Base-by-base conservation (phyloP, 1,140 invertebrate species). In the Pseudomyrmex sp. region DNA sequence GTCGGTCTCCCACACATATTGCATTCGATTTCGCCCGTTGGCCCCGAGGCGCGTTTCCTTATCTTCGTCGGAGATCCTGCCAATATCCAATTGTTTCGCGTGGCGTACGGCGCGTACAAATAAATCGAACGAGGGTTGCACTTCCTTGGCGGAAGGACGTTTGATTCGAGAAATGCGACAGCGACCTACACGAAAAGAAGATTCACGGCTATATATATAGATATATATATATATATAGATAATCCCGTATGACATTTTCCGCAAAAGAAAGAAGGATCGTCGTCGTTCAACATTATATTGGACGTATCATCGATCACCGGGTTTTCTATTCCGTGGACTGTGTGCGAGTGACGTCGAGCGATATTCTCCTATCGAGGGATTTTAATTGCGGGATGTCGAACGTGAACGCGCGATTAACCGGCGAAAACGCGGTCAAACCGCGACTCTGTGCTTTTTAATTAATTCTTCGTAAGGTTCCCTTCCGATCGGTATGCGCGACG, bases 311-410 rank as follows among this genome's bases (percentile, higher is more conserved):
- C 35, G 75, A 68, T 77, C 62, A 35, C 35, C 35, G 13, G 18
- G 12, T 56, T 20, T 8, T 52, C 63, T 10, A 12, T 2, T 2
- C 2, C 13, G 56, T n/a, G 48, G 26, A 35, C 26, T 68, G 61
- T 35, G 48, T 35, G 35, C 35, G 66, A 66, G 50, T 56, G 48
- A n/a, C 63, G 18, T 54, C 62, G 26, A 26, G 15, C 23, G 23
- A 35, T 35, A 69, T 77, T 68, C 13, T 48, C 15, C 63, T 20
- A 44, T 56, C 62, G 26, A 77, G 50, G 50, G 62, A 68, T 15
- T 77, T 77, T 77, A 77, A 77, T 77, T 68, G 62, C 50, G 12
- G 26, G 26, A 68, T 77, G 74, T 77, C 62, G 68, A 77, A 68
- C 74, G 26, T 68, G 74, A 18, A 77, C 26, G 23, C 35, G 62